Percentiles rank a stretch among this genome's conserved stretches.
Conservation (phyloP, 2,113 vertebrate genomes). For the Tauraco erythrolophus region DNA sequence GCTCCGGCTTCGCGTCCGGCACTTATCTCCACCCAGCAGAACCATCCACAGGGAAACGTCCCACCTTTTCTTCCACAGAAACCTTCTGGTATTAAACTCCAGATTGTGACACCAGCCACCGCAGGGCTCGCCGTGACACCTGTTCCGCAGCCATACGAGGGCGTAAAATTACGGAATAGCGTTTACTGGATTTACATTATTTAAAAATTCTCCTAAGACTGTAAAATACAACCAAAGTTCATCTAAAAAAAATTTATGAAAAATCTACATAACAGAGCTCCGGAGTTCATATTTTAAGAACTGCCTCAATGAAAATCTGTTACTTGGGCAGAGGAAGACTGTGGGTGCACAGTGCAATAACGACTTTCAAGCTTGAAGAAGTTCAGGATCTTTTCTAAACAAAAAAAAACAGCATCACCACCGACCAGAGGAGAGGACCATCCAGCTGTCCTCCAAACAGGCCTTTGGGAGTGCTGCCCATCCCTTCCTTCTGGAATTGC, state of each 20-base stretch:
- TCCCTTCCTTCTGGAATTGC: not conserved
- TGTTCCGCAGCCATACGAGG: not conserved
- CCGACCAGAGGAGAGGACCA: not conserved
- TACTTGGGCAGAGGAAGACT: not conserved
- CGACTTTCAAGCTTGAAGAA: not conserved
- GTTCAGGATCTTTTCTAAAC: not conserved
- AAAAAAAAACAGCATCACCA: not conserved
- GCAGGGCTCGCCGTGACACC: fast-evolving
- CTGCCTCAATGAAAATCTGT: not conserved
- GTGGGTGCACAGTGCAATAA: not conserved
- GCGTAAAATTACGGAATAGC: not conserved
- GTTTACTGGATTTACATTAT: not conserved
- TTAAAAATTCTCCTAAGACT: not conserved
- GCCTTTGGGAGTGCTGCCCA: too few relatives aligned
- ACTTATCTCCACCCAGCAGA: not conserved
- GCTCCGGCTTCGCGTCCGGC: not conserved
- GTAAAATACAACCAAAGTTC: not conserved
- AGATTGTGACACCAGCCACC: fast-evolving
- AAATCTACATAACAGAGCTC: not conserved
- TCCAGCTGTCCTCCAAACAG: not conserved
- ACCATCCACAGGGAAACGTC: not conserved
- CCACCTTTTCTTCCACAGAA: not conserved
- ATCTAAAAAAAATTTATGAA: not conserved
- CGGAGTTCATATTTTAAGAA: not conserved
- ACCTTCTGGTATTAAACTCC: not conserved